Evolutionary conservation across 2,113 vertebrate species (phyloP).

Genomic region (Albula glossodonta): DNA sequence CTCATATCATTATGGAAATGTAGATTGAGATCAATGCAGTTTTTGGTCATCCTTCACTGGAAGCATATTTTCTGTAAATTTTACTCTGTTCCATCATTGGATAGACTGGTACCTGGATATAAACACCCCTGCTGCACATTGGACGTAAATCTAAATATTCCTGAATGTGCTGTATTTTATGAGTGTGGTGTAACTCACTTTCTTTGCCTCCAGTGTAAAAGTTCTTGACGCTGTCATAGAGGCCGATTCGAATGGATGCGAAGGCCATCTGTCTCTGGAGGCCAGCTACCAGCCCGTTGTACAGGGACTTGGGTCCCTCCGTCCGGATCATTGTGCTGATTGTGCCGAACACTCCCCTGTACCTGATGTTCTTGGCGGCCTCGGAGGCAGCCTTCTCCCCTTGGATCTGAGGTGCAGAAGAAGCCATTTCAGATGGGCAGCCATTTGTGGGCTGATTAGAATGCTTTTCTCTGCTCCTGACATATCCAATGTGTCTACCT

Average conservation of each 20-base stretch:
- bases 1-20: not conserved
- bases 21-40: not conserved
- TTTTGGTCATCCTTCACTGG: not conserved
- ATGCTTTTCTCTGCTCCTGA: too few relatives aligned
- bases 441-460: not conserved
- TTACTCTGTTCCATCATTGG: not conserved
- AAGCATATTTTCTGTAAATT: not conserved
- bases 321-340: slow-evolving; percentile 78
- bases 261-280: slow-evolving; percentile 82
- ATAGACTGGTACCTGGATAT: not conserved
- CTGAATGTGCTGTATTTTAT: too few relatives aligned
- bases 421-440: not conserved
- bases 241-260: slow-evolving; percentile 80
- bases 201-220: slow-evolving; percentile 74
- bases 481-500: too few relatives aligned
- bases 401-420: slow-evolving; percentile 72
- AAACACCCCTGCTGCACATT: too few relatives aligned
- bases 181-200: slow-evolving; percentile 59
- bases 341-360: slow-evolving; percentile 81
- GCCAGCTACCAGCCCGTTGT: slow-evolving; percentile 80
- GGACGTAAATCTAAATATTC: too few relatives aligned
- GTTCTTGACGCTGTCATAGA: slow-evolving; percentile 78
- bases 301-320: slow-evolving; percentile 75
- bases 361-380: slow-evolving; percentile 63
- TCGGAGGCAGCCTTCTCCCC: slow-evolving; percentile 63